Evolutionary conservation across 2,888 invertebrate species (phyloP).

Genomic region (Clepsis dumicolana): DNA sequence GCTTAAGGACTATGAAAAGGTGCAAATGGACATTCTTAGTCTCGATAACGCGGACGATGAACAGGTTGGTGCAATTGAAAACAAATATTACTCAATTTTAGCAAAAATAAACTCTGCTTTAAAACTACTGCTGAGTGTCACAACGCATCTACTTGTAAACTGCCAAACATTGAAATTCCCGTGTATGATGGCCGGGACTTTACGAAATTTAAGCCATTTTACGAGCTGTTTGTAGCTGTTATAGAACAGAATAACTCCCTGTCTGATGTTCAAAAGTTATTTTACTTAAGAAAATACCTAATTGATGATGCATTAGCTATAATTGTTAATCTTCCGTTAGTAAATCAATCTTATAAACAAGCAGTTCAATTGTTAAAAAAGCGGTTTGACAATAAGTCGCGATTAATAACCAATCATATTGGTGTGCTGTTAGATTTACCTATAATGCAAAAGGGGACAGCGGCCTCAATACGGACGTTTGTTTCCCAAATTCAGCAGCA

Average conservation of each 20-base stretch:
- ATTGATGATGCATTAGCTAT: conserved; percentile 22
- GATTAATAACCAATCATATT: background rate
- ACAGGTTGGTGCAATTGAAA: conserved; percentile 33
- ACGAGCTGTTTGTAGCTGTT: conserved; percentile 45
- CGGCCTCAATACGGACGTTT: conserved; percentile 42
- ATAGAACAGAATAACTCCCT: conserved; percentile 44
- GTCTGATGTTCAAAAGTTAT: conserved; percentile 39
- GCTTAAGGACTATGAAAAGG: conserved; percentile 32
- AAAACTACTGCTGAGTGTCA: conserved; percentile 9
- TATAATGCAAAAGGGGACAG: conserved; percentile 44
- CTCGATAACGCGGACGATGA: conserved; percentile 32
- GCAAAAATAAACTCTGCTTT: conserved; percentile 40
- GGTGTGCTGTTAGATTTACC: conserved; percentile 37
- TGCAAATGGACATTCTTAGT: conserved; percentile 37
- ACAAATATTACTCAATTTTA: conserved; percentile 35
- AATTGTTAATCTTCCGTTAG: conserved; percentile 43
- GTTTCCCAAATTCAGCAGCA: conserved; percentile 30
- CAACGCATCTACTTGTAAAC: conserved; percentile 33
- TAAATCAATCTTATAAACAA: too few relatives aligned
- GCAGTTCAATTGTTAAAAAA: conserved; percentile 36
- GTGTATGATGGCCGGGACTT: conserved; percentile 41
- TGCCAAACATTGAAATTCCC: conserved; percentile 44
- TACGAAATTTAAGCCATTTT: conserved; percentile 43
- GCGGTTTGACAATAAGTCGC: conserved; percentile 40
- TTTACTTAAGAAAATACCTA: conserved; percentile 42